Evolutionary conservation across 2,888 invertebrate species (phyloP).

Genomic region (Athripsodes cinereus): DNA sequence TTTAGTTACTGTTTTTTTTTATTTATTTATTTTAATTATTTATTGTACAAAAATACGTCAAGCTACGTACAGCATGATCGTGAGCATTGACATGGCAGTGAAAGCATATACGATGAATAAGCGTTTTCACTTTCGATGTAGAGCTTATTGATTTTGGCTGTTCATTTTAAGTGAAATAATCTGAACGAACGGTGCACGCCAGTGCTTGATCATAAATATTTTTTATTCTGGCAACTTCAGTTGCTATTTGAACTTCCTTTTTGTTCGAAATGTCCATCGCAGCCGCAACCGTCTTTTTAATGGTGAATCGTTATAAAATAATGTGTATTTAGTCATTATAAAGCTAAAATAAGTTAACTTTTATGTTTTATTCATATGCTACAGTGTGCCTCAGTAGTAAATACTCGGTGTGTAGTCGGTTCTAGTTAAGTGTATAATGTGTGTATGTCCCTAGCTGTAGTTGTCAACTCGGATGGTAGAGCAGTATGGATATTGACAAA

Average conservation of each 20-base stretch:
- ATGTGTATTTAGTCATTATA: background rate
- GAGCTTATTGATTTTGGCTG: too few relatives aligned
- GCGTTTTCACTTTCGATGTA: too few relatives aligned
- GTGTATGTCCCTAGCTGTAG: slow-evolving; percentile 11
- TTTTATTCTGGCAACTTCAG: slow-evolving; percentile 14
- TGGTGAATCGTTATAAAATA: slow-evolving; percentile 8
- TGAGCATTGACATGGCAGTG: too few relatives aligned
- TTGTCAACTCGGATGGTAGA: slow-evolving; percentile 22
- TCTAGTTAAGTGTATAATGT: background rate
- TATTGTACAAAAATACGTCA: too few relatives aligned
- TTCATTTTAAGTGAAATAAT: too few relatives aligned
- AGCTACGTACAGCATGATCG: too few relatives aligned
- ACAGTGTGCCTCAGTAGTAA: background rate
- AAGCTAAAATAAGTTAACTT: background rate
- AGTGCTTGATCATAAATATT: background rate
- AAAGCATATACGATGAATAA: too few relatives aligned
- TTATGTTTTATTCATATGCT: slow-evolving; percentile 12
- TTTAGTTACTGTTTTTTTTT: too few relatives aligned
- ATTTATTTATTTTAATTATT: too few relatives aligned
- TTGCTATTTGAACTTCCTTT: slow-evolving; percentile 29
- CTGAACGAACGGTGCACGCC: background rate
- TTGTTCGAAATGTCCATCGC: slow-evolving; percentile 25
- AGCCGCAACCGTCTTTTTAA: slow-evolving; percentile 22
- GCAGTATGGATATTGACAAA: slow-evolving; percentile 63
- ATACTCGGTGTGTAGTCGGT: background rate